phyloP scores from a whole-genome alignment of 1,140 invertebrate species.

The Drosophila ercepeae region DNA sequence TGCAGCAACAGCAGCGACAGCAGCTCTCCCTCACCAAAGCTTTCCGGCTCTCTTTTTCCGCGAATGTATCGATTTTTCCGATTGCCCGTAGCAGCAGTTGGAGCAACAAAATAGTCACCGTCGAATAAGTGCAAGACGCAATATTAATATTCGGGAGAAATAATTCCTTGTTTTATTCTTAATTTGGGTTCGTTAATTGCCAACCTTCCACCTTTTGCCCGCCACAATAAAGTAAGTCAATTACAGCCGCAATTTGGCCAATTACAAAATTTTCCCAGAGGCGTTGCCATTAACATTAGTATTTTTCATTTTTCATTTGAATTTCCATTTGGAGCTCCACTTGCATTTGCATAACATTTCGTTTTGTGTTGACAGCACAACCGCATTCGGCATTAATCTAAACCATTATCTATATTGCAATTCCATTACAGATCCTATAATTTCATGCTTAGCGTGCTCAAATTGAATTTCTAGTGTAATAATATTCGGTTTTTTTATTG shows the following conservation, averaged over 20 bases:
- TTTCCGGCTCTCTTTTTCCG: slow-evolving; percentile 14
- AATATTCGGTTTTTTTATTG: slow-evolving; percentile 19
- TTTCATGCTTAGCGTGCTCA: slow-evolving; percentile 40
- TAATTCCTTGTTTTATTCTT: background rate
- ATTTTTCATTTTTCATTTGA: slow-evolving; percentile 36
- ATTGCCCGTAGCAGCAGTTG: slow-evolving; percentile 40
- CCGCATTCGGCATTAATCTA: slow-evolving; percentile 35
- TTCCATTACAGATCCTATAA: slow-evolving; percentile 73
- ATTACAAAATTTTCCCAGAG: slow-evolving; percentile 15
- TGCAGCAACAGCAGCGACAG: background rate
- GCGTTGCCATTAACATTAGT: slow-evolving; percentile 34
- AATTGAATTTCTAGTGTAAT: slow-evolving; percentile 43
- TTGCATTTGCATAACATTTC: slow-evolving; percentile 43
- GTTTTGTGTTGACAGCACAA: slow-evolving; percentile 19
- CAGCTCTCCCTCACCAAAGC: slow-evolving; percentile 9
- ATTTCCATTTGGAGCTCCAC: slow-evolving; percentile 37
- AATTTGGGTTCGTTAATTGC: slow-evolving; percentile 12
- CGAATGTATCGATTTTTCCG: slow-evolving; percentile 69
- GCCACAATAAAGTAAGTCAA: slow-evolving; percentile 16
- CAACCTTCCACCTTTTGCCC: background rate
- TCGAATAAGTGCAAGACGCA: slow-evolving; percentile 20
- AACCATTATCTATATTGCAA: slow-evolving; percentile 65
- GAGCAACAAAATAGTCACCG: slow-evolving; percentile 23
- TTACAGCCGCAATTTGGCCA: background rate
- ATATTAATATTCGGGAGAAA: slow-evolving; percentile 27